Base-by-base conservation (phyloP, 1,140 invertebrate genomes). In the Drosophila bocki region DNA sequence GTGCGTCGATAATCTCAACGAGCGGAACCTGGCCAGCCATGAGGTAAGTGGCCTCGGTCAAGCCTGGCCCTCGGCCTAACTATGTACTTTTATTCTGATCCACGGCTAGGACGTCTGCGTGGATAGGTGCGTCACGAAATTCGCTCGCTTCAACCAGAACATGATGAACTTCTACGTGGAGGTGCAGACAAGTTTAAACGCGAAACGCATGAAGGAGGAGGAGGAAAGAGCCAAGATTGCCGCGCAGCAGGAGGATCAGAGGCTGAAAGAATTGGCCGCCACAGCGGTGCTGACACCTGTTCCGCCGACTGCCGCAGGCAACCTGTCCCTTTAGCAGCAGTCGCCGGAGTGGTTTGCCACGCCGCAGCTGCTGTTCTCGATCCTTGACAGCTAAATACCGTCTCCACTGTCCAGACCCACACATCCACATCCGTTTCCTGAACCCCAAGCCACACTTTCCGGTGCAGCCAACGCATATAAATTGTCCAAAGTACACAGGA, bases 61-160 rank as follows among this genome's bases (percentile, higher is more conserved):
- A 17, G 19, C n/a, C 41, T 5, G 3, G 2, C 7, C 7, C 15
- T 0, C 5, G 7, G 7, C 35, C 3, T 32, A 6, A 26, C 3
- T 37, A 6, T n/a, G 2, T 8, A 32, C 9, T 54, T 37, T 17
- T 13, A 19, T 1, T 19, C 41, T 22, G 9, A 12, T 15, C 3
- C 3, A 8, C 7, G 12, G 59, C 26, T 65, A 96, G 95, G 95
- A 96, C 76, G 95, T 93, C 60, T 98, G 97, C 94, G 95, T 96
- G 4, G 83, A 96, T 17, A 97, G 97, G 90, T 98, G 97, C 91
- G 95, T 97, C 83, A 96, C 97, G 91, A 98, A 98, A 93, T 98
- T 96, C 91, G 93, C 98, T 44, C 97, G 97, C 92, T 96, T 97
- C 93, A 97, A 97, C 91, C 96, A 97, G 92, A 94, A 96, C 68